Evolutionary conservation across 2,113 vertebrate species (phyloP).

Genomic region (Neogobius melanostomus): DNA sequence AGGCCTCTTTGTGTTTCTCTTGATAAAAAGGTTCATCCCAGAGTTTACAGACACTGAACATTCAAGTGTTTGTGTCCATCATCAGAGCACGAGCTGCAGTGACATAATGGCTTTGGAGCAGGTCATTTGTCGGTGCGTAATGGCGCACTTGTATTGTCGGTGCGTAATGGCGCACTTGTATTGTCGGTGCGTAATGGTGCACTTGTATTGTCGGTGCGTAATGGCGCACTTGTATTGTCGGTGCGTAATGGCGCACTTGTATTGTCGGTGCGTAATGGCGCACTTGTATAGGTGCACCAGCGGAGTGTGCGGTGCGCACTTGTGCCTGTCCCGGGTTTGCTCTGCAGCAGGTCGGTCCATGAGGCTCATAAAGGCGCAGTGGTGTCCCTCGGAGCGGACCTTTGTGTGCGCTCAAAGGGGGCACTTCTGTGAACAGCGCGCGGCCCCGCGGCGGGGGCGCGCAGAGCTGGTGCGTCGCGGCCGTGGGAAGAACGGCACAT

Average conservation of each 20-base stretch:
- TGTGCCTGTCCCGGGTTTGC: conserved; percentile 56
- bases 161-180: conserved; percentile 51
- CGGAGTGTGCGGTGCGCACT: conserved; percentile 59
- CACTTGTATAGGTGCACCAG: conserved; percentile 64
- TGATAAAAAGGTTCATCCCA: too few species aligned
- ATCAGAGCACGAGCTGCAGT: background rate
- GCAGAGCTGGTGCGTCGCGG: conserved; percentile 42
- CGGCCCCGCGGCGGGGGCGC: conserved; percentile 7
- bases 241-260: conserved; percentile 48
- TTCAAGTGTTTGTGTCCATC: too few species aligned
- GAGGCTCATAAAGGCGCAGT: conserved; percentile 75
- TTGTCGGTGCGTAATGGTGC: conserved; percentile 56
- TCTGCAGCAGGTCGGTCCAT: conserved; percentile 70
- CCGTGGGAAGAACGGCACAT: conserved; percentile 82
- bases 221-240: conserved; percentile 53
- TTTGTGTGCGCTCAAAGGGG: conserved; percentile 68
- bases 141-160: conserved; percentile 51
- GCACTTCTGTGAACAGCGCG: conserved; percentile 5
- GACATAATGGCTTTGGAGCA: background rate
- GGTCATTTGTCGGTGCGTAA: conserved; percentile 52
- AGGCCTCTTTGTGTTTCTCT: too few species aligned
- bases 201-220: conserved; percentile 60
- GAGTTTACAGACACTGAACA: too few species aligned
- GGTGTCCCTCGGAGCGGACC: conserved; percentile 63
- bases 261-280: conserved; percentile 52